phyloP scores from a whole-genome alignment of 2,113 vertebrate genomes.

The Solea solea region DNA sequence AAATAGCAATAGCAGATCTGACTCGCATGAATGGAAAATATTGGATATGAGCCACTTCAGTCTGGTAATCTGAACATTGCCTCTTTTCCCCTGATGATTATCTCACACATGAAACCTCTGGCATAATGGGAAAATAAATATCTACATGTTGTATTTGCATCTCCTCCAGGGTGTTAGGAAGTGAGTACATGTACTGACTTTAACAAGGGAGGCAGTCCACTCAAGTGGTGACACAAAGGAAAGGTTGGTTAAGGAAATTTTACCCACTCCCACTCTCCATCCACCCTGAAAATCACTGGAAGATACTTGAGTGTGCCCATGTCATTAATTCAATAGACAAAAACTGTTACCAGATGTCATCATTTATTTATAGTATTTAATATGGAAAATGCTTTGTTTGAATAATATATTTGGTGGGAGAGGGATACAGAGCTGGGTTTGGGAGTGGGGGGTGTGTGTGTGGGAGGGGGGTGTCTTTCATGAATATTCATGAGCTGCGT shows the following conservation, averaged over 20 bases:
- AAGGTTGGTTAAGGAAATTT: conserved; percentile 25
- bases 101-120: conserved; percentile 26
- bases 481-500: conserved; percentile 80
- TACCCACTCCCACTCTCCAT: background rate
- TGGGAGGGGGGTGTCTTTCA: conserved; percentile 33
- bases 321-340: conserved; percentile 75
- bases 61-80: too few relatives aligned
- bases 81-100: conserved; percentile 44
- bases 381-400: conserved; percentile 74
- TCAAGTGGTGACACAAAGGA: conserved; percentile 56
- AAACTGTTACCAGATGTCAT: conserved; percentile 78
- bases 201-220: conserved; percentile 53
- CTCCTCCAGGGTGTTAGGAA: conserved; percentile 20
- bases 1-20: too few relatives aligned
- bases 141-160: conserved; percentile 33
- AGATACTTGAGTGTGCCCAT: conserved; percentile 29
- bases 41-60: too few relatives aligned
- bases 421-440: conserved; percentile 50
- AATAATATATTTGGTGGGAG: conserved; percentile 79
- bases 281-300: conserved; percentile 37
- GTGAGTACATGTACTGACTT: conserved; percentile 38
- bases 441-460: conserved; percentile 16
- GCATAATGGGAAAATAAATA: conserved; percentile 59
- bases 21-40: too few relatives aligned
- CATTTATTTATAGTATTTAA: conserved; percentile 82